These are phyloP conservation scores for Chloromyia formosa DNA, from an alignment of 2,888 invertebrate species.

Conservation along the genomic window DNA sequence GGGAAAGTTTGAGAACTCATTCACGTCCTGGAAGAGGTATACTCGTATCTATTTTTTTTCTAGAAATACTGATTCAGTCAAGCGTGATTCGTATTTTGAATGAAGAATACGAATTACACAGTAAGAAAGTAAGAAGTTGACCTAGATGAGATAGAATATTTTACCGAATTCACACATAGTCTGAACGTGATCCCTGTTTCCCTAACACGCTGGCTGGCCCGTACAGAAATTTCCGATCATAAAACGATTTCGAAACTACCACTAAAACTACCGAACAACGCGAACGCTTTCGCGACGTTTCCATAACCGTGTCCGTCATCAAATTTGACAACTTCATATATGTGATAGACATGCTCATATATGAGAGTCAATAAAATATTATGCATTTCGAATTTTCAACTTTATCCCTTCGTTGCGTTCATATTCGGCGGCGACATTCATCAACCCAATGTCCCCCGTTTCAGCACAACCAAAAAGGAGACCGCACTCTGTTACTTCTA, in stretches of 20 bases:
- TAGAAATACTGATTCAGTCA: too few species aligned
- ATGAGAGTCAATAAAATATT: conserved; percentile 37
- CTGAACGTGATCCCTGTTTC: too few species aligned
- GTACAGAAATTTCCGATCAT: too few species aligned
- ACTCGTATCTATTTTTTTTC: too few species aligned
- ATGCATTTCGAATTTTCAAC: conserved; percentile 38
- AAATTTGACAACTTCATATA: conserved; percentile 28
- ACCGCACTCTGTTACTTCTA: neutral
- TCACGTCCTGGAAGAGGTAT: too few species aligned
- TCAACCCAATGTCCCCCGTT: neutral
- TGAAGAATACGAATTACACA: too few species aligned
- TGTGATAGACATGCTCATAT: conserved; percentile 7
- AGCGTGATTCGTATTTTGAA: too few species aligned
- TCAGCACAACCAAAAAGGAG: too few species aligned
- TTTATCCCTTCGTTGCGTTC: neutral
- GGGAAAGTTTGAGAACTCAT: neutral
- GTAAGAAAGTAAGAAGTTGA: too few species aligned
- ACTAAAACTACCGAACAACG: conserved; percentile 11
- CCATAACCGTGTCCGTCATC: conserved; percentile 4
- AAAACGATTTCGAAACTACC: neutral
- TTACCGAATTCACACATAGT: too few species aligned
- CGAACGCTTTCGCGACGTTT: conserved; percentile 11
- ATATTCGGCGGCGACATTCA: neutral
- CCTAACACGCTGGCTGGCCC: too few species aligned
- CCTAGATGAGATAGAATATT: too few species aligned